Evolutionary conservation across 2,797 vertebrate species (phyloP), one percentile per base, ranked within the genome.

Genomic region (Microhierax caerulescens): DNA sequence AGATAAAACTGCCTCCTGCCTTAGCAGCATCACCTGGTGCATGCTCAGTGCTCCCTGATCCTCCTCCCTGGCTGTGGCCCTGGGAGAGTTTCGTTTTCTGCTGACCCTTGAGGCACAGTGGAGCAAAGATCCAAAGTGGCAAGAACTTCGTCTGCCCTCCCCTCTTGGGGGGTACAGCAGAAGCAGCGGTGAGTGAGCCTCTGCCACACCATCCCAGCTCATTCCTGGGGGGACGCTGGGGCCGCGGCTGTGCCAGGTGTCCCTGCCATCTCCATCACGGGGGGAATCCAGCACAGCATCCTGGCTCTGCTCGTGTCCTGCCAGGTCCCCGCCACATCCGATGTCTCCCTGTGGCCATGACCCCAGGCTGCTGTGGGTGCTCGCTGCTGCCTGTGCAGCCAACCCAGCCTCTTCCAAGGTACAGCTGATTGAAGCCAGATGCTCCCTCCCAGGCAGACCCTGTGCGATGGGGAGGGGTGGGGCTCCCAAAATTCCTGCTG

Each of bases 391-490:
- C 61, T 60, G 50, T 0, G 0, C 53, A 36, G 53, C 54, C 34
- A 5, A 2, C 14, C 1, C 0, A 7, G 21, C 47, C 39, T 34
- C 53, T 51, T 43, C 63, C 93, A 85, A 22, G 72, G 83, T 51
- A 83, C 75, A 47, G n/a, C 83, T 88, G 65, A 84, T 54, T 68
- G 76, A 57, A 92, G 79, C 32, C 92, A 94, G 76, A 85, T 92
- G 93, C 73, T 90, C 34, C 7, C 4, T 77, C 39, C 22, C 4
- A 2, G 41, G 37, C 57, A 81, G 19, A 68, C 14, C 12, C 7
- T 1, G 6, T 28, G 34, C 0, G 7, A 13, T 2, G 12, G 17
- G 48, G 32, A 47, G 7, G 50, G 67, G 48, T n/a, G 63, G 39
- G 32, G 36, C 63, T 78, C 21, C 14, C 30, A 23, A 51, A 93